phyloP scores from a whole-genome alignment of 1,140 invertebrate species.

The Psilanteris sp. region DNA sequence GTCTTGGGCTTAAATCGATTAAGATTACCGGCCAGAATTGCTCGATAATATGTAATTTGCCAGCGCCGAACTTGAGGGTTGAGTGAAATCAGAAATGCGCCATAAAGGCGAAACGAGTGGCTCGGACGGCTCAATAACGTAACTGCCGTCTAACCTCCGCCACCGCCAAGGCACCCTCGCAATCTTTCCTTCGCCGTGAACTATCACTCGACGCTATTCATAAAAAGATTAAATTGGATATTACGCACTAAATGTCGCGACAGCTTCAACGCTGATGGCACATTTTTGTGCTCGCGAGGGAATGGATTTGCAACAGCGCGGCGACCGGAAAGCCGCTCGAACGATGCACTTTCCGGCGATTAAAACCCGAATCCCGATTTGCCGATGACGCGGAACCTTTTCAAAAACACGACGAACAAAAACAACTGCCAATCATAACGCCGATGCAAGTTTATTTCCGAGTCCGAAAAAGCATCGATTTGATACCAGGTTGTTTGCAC shows the following conservation, averaged over 20 bases:
- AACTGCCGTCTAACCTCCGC: slow-evolving; percentile 49
- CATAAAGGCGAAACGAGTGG: slow-evolving; percentile 62
- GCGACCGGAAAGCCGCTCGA: too few species aligned
- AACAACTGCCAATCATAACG: too few species aligned
- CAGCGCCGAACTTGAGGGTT: slow-evolving; percentile 58
- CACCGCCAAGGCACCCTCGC: slow-evolving; percentile 39
- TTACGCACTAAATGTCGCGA: slow-evolving; percentile 73
- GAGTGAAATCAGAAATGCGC: slow-evolving; percentile 50
- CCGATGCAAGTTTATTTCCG: too few species aligned
- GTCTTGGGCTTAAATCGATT: slow-evolving; percentile 4
- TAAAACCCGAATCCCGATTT: too few species aligned
- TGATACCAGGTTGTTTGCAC: too few species aligned
- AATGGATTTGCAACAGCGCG: too few species aligned
- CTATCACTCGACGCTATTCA: slow-evolving; percentile 68
- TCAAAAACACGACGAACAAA: too few species aligned
- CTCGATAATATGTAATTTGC: slow-evolving; percentile 65
- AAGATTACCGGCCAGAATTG: slow-evolving; percentile 49
- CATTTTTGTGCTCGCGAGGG: too few species aligned
- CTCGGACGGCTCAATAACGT: slow-evolving; percentile 68
- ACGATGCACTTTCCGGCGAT: too few species aligned
- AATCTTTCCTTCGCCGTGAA: slow-evolving; percentile 49
- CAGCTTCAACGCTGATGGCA: slow-evolving; percentile 24
- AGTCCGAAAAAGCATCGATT: too few species aligned
- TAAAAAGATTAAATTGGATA: slow-evolving; percentile 75
- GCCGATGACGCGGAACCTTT: too few species aligned